Evolutionary conservation across 2,797 vertebrate species (phyloP).

Genomic region (Gila robusta): DNA sequence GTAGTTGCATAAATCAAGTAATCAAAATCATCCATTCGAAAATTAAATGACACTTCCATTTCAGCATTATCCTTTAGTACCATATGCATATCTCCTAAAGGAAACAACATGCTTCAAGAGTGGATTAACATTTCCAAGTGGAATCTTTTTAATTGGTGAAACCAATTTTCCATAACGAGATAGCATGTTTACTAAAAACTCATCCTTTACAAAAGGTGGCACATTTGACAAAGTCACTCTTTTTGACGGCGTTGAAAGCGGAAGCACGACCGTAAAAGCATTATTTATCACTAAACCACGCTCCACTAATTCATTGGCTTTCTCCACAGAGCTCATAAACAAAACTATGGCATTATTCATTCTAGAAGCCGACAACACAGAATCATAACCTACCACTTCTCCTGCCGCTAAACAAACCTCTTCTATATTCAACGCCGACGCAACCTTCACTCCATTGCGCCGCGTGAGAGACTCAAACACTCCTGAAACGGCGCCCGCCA

Average conservation of each 20-base stretch:
- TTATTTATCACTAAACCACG: not conserved
- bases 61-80: no score
- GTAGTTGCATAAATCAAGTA: no score
- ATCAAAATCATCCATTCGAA: no score
- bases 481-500: no score
- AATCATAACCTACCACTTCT: not conserved
- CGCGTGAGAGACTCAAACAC: no score
- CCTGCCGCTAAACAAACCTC: not conserved
- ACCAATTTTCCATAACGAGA: not conserved
- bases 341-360: not conserved
- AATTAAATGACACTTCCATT: no score
- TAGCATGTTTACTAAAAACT: not conserved
- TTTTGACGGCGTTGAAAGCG: not conserved
- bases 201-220: not conserved
- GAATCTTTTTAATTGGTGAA: not conserved
- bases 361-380: not conserved
- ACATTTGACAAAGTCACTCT: constrained; percentile 7
- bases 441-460: no score
- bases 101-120: not conserved
- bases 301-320: not conserved
- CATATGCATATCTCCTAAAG: no score
- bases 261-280: not conserved
- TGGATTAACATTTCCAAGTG: not conserved
- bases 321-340: not conserved
- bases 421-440: not conserved